Percentiles rank a stretch among this genome's conserved stretches.
Evolutionary conservation across 1,140 invertebrate species (phyloP).

Genomic region (Eciton burchellii): DNA sequence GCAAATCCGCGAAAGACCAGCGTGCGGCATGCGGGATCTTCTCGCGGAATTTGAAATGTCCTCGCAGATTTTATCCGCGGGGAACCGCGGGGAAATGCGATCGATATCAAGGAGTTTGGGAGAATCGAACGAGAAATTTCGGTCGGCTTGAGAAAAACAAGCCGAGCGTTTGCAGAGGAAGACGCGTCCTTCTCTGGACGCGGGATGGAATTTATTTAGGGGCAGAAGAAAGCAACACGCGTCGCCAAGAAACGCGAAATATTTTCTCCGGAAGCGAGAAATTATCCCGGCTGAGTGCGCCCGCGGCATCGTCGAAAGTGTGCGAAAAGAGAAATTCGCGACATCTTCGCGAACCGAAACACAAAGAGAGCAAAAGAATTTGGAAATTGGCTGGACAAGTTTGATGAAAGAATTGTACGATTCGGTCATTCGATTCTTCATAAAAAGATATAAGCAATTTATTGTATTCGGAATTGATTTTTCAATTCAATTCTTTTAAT

Average conservation of each 20-base stretch:
- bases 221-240: slow-evolving; percentile 10
- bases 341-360: slow-evolving; percentile 20
- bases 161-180: neutral
- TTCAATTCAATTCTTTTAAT: neutral
- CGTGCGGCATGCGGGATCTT: slow-evolving; percentile 17
- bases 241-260: slow-evolving; percentile 18
- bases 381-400: slow-evolving; percentile 28
- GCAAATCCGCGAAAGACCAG: slow-evolving; percentile 30
- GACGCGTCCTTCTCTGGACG: neutral
- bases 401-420: neutral
- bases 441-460: neutral
- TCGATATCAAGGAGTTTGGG: slow-evolving; percentile 9
- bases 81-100: neutral
- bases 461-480: neutral
- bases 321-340: slow-evolving; percentile 33
- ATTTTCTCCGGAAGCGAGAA: slow-evolving; percentile 14
- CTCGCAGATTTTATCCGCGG: slow-evolving; percentile 1
- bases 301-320: slow-evolving; percentile 3
- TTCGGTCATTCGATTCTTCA: neutral
- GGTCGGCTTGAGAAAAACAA: neutral
- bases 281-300: slow-evolving; percentile 47
- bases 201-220: neutral
- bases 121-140: slow-evolving; percentile 4
- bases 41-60: neutral
- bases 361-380: neutral